phyloP scores from a whole-genome alignment of 2,888 invertebrate genomes.

The Drosophila helvetica region DNA sequence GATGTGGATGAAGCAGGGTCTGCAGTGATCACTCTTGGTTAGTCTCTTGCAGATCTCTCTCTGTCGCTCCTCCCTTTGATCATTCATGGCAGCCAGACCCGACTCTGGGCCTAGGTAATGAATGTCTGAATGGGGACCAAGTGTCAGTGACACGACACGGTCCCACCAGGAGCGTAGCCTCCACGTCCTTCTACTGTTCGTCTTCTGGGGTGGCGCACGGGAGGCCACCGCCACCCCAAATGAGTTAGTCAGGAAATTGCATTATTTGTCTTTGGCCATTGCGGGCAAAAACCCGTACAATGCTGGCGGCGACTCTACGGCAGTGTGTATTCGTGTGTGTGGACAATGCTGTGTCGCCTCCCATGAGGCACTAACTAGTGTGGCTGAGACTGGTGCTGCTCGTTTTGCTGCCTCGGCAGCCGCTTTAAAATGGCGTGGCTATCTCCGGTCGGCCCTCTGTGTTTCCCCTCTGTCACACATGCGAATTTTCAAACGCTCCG shows the following conservation, averaged over 20 bases:
- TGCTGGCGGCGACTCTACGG: constrained; percentile 11
- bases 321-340: constrained; percentile 9
- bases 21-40: constrained; percentile 17
- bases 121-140: constrained; percentile 59
- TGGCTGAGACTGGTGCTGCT: constrained; percentile 23
- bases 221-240: constrained; percentile 59
- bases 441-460: constrained; percentile 49
- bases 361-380: constrained; percentile 39
- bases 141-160: constrained; percentile 67
- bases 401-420: constrained; percentile 40
- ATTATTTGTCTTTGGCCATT: constrained; percentile 77
- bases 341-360: constrained; percentile 25
- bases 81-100: constrained; percentile 17
- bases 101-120: constrained; percentile 72
- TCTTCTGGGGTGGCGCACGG: constrained; percentile 11
- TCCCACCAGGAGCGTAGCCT: neutral
- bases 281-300: constrained; percentile 56
- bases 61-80: constrained; percentile 13
- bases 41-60: constrained; percentile 1
- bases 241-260: constrained; percentile 78
- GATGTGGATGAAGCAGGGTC: neutral
- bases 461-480: constrained; percentile 64
- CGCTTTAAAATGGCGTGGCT: constrained; percentile 64
- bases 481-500: constrained; percentile 73
- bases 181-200: neutral